Evolutionary conservation across 35 echinoderm and acorn worm species (phyloP), one percentile per base, ranked within the genome.

Genomic region (Chiridota heheva): DNA sequence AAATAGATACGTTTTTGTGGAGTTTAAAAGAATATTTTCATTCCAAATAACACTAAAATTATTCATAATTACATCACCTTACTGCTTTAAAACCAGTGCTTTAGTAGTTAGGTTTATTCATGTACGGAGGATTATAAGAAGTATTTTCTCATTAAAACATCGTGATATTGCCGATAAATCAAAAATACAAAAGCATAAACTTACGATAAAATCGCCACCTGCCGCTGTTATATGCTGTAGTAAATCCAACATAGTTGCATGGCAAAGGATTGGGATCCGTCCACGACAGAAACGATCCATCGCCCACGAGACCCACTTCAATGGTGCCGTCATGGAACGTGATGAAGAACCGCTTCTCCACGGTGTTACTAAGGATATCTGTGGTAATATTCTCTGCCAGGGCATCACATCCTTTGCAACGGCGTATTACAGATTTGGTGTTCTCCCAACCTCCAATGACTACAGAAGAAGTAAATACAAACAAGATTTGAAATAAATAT

Each of bases 391-490:
- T 67, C 65, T 84, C 81, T 3, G 57, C 81, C 39, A 70, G 29
- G n/a, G 63, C 38, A 38, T 24, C 66, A 24, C 81, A 84, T 22
- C 46, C 63, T 36, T 58, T 69, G 58, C 81, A 84, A 12, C 64
- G 63, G 24, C 81, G 42, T 16, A 84, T 84, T 17, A 42, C 81
- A 5, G 81, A 84, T 48, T 72, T 69, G 15, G 65, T 55, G 34
- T 84, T 84, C 15, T 30, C 15, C 81, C 81, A 84, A 6, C 81
- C 81, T 22, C 81, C 81, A 40, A 84, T 84, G 20, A 84, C 81
- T 78, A 57, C 29, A 24, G 39, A 1, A 10, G 48, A 53, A 53
- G 48, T 10, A 53, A 22, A 53, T 53, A 22, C 48, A 53, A n/a
- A n/a, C n/a, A n/a, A n/a, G n/a, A n/a, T n/a, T n/a, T n/a, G n/a